These are phyloP conservation scores for Tetramorium simillimum DNA, from an alignment of 1,140 invertebrate species.

Conservation along the genomic window DNA sequence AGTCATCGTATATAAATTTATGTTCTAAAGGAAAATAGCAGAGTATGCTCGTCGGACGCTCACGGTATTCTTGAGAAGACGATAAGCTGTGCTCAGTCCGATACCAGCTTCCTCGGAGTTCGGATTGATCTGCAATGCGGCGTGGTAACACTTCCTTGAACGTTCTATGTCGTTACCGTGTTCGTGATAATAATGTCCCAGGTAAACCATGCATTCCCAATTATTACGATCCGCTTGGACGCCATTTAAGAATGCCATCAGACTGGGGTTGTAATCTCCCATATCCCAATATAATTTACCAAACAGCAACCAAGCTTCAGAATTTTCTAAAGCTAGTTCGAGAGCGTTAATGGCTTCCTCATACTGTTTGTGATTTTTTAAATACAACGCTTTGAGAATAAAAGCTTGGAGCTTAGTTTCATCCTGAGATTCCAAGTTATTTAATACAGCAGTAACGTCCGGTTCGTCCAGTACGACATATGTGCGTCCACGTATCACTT, in stretches of 20 bases:
- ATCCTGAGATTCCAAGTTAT: slow-evolving; percentile 75
- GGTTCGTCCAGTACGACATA: slow-evolving; percentile 77
- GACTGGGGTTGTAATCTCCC: slow-evolving; percentile 87
- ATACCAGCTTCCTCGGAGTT: slow-evolving; percentile 88
- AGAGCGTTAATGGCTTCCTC: slow-evolving; percentile 86
- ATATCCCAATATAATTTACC: slow-evolving; percentile 89
- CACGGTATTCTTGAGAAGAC: slow-evolving; percentile 89
- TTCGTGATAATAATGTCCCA: slow-evolving; percentile 91
- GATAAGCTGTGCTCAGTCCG: slow-evolving; percentile 91
- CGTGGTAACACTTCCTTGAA: slow-evolving; percentile 93
- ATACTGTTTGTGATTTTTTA: slow-evolving; percentile 85
- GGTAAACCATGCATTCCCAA: slow-evolving; percentile 90
- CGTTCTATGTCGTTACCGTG: slow-evolving; percentile 87
- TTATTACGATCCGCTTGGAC: slow-evolving; percentile 91
- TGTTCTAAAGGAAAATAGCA: not conserved
- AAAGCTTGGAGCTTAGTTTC: slow-evolving; percentile 74
- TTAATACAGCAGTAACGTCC: slow-evolving; percentile 73
- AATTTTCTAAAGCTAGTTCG: slow-evolving; percentile 82
- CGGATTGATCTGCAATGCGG: slow-evolving; percentile 91
- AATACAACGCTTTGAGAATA: slow-evolving; percentile 76
- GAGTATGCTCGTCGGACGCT: slow-evolving; percentile 58
- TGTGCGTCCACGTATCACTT: slow-evolving; percentile 76
- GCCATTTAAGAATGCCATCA: slow-evolving; percentile 90
- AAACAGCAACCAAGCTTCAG: slow-evolving; percentile 87
- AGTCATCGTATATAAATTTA: not conserved